phyloP scores from a whole-genome alignment of 2,888 invertebrate genomes.

The Tetragnatha montana region DNA sequence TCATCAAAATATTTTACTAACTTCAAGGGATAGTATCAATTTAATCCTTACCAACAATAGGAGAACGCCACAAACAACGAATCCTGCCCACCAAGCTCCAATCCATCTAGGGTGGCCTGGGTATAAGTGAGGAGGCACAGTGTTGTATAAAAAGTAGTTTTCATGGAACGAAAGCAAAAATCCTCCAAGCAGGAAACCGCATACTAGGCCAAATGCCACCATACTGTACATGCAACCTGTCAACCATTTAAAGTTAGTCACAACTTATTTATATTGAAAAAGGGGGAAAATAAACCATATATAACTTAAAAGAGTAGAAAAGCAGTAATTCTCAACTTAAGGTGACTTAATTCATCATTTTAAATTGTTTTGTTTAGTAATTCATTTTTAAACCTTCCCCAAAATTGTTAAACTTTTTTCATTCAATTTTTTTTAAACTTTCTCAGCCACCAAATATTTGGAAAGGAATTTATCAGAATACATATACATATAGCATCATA shows the following conservation, averaged over 20 bases:
- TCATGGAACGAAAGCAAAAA: slow-evolving; percentile 93
- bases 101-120: slow-evolving; percentile 91
- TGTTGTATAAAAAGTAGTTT: slow-evolving; percentile 84
- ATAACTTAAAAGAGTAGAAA: background rate
- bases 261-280: background rate
- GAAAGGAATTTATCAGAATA: too few relatives aligned
- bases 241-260: slow-evolving; percentile 37
- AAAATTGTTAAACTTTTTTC: too few relatives aligned
- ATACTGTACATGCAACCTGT: slow-evolving; percentile 96
- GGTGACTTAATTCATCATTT: too few relatives aligned
- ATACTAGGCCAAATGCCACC: slow-evolving; percentile 96
- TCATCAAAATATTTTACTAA: background rate
- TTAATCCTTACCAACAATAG: slow-evolving; percentile 82
- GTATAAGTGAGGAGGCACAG: slow-evolving; percentile 78
- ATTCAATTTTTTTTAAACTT: too few relatives aligned
- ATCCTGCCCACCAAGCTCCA: slow-evolving; percentile 97
- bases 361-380: too few relatives aligned
- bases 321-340: too few relatives aligned
- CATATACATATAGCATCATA: too few relatives aligned
- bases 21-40: too few relatives aligned
- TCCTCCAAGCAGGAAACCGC: slow-evolving; percentile 93
- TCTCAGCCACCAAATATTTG: too few relatives aligned
- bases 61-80: slow-evolving; percentile 90
- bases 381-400: too few relatives aligned
- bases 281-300: background rate